These are phyloP conservation scores for Helicolenus hilgendorfi DNA, from an alignment of 2,797 vertebrate genomes.

Conservation along the genomic window DNA sequence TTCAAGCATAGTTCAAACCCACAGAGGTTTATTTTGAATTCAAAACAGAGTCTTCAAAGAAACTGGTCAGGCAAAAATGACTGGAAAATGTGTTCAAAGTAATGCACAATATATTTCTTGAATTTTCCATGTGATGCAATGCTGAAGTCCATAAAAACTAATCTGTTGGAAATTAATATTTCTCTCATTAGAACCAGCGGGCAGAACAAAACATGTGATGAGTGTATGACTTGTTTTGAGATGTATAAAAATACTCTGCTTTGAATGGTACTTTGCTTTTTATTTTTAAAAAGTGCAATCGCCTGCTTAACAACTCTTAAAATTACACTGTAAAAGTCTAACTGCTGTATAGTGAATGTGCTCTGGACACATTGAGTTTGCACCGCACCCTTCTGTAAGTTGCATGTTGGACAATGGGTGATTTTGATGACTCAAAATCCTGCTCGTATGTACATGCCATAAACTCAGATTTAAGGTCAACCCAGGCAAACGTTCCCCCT, in stretches of 20 bases:
- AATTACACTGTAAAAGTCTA: not conserved
- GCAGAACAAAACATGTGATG: not conserved
- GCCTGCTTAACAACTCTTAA: not conserved
- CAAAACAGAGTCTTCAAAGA: not conserved
- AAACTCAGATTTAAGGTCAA: not conserved
- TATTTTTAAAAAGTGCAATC: not conserved
- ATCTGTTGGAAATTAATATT: not conserved
- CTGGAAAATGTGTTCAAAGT: slow-evolving; percentile 13
- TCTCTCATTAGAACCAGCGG: not conserved
- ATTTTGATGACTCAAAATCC: not conserved
- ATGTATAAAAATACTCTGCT: not conserved
- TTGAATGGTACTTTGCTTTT: not conserved
- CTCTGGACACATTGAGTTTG: not conserved
- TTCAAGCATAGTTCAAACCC: not conserved
- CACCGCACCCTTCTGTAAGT: not conserved
- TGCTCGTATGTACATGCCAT: not conserved
- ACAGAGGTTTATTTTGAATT: slow-evolving; percentile 34
- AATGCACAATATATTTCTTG: not conserved
- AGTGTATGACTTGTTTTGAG: not conserved
- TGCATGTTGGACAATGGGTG: not conserved
- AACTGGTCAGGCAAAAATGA: not conserved
- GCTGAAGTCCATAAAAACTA: not conserved
- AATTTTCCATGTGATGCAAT: not conserved
- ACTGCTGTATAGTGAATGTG: not conserved
- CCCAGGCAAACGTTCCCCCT: not conserved